Base-by-base conservation (phyloP, 2,113 vertebrate species). In the Paralichthys olivaceus region DNA sequence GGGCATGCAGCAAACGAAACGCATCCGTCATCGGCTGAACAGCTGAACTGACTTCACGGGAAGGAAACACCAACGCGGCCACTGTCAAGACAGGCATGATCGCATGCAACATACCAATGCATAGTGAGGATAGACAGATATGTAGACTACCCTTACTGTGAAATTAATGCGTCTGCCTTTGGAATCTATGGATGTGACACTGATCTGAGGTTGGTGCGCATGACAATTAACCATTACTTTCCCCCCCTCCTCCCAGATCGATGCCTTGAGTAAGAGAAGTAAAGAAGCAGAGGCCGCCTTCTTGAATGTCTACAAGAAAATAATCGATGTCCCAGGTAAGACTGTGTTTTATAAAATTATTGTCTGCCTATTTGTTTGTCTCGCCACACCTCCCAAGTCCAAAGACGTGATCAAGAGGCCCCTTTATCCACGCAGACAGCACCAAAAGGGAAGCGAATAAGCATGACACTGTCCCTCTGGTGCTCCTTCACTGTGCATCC, bases 271-370 rank as follows among this genome's bases (percentile, higher is more conserved):
- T 90, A 98, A 97, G 93, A 96, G 98, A 94, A 99, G 98, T 94
- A 99, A 99, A 96, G 98, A 99, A 95, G 97, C 98, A 77, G 98
- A 99, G 93, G 96, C 97, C 72, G 98, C 98, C 91, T 99, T 99
- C 95, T 94, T 99, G 93, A 99, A 98, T 85, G 97, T 99, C 87
- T 99, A 99, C 90, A 99, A 99, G 90, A 96, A 96, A 94, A 94
- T 99, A 93, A 99, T 99, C 81, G 98, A 99, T 93, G 97, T 99
- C 85, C 98, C 98, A 95, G 98, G 98, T 99, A 95, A 94, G 95
- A 23, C 54, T 54, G 2, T 22, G 29, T 51, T 58, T 20, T 15
- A 19, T 28, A 11, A 61, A 5, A 70, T 25, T 40, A 19, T 14
- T 54, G 22, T 19, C 3, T 55, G 37, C 45, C 1, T 40, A 60